These are phyloP conservation scores for Micropterix aruncella DNA, from an alignment of 2,888 invertebrate genomes.

Conservation along the genomic window DNA sequence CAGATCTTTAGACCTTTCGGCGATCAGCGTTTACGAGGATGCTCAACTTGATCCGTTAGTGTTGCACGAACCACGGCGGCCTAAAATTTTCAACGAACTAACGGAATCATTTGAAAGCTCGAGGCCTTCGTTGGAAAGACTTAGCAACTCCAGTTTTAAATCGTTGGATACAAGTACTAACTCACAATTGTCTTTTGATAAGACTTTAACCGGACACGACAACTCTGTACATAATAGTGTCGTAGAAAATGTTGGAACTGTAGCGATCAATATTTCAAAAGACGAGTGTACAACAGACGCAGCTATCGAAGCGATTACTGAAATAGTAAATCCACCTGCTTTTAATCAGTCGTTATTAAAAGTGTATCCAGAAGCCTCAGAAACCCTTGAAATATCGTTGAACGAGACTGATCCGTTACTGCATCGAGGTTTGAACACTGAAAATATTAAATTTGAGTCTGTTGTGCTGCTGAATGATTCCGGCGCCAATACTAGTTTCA, in stretches of 20 bases:
- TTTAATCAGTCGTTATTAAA: too few species aligned
- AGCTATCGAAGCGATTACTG: neutral
- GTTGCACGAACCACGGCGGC: conserved; percentile 3
- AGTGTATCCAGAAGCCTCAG: too few species aligned
- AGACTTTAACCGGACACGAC: too few species aligned
- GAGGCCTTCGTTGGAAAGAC: too few species aligned
- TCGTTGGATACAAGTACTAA: too few species aligned
- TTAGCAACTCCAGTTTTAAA: too few species aligned
- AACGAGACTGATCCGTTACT: neutral
- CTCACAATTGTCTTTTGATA: too few species aligned
- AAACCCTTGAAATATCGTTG: too few species aligned
- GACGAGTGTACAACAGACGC: too few species aligned
- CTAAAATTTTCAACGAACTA: conserved; percentile 9
- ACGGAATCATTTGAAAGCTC: conserved; percentile 11
- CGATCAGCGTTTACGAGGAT: neutral
- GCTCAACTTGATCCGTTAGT: neutral
- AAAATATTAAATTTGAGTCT: neutral
- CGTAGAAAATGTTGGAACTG: neutral
- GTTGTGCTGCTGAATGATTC: neutral
- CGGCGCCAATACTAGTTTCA: neutral
- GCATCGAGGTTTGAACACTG: neutral
- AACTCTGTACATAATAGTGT: too few species aligned
- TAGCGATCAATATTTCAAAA: too few species aligned
- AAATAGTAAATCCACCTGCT: too few species aligned
- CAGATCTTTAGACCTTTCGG: neutral